Evolutionary conservation across 2,888 invertebrate genomes (phyloP), one percentile per base, ranked within the genome.

Genomic region (Plebejus anna): DNA sequence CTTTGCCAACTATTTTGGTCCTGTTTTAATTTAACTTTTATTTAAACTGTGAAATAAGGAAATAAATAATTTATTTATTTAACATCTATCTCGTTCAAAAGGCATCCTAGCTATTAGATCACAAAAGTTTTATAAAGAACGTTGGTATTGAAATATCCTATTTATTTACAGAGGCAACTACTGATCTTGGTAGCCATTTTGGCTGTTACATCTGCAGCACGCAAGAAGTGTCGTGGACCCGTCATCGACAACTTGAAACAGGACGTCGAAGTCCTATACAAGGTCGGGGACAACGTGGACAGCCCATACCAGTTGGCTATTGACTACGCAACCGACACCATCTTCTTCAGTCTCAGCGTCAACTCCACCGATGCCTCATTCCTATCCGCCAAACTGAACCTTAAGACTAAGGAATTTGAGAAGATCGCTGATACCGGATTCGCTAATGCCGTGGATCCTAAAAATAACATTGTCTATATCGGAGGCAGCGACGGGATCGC

Each of bases 401-500:
- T 91, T 0, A 87, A 88, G 76, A 89, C 85, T 0, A 83, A 85
- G 55, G 83, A 84, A 1, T 86, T 81, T 13, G 82, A 82, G 0
- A 77, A 76, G 9, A 86, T 92, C 38, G 6, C 78, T 13, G 32
- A 59, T 1, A 87, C 85, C 38, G 89, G 88, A 7, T 90, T 91
- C 78, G 88, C 91, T 2, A 87, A 84, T n/a, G 84, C 88, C 11
- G 86, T 91, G 0, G 88, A 91, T 76, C 79, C 77, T 16, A 80
- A 78, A 32, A 82, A 81, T 3, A 82, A 87, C 72, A 84, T 80
- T 36, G 86, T 90, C 0, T 91, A 89, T 78, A 81, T 92, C 36
- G 91, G 92, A 13, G 89, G 89, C 2, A 82, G 86, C 55, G 80
- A 83, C 59, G 92, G 91, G 1, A 80, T 92, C 4, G 90, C 90